Base-by-base conservation (phyloP, 2,888 invertebrate species). In the Nomada goodeniana region DNA sequence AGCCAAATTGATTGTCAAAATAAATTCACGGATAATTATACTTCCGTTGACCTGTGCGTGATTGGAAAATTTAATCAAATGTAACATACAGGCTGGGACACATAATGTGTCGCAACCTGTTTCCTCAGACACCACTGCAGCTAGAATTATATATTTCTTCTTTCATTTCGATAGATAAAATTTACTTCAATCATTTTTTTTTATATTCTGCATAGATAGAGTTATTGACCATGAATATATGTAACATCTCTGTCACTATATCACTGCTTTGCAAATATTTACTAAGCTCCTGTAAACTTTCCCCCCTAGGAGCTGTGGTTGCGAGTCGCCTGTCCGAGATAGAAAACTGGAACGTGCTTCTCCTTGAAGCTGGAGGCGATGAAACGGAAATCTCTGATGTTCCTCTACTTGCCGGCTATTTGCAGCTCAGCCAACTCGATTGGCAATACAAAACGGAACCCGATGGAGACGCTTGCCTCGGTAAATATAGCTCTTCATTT, bases 401-500 rank as follows among this genome's bases (percentile, higher is more conserved):
- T 1, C 98, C 98, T 0, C 94, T 98, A 3, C 95, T 98, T 91
- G 98, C 98, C 0, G 98, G 97, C 0, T 98, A 98, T 91, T 94
- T 98, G 72, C 98, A 98, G 93, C 95, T 98, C 13, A 98, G 97
- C 83, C 96, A 97, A 91, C 94, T 98, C 70, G 98, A 98, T 93
- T 98, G 98, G 98, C 96, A 97, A 91, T 98, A 98, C 93, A 98
- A 98, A 94, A 98, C 98, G 1, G 98, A 98, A 92, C 98, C 98
- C 0, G 97, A 97, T 89, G 96, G 96, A 59, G 96, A 96, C 7
- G 95, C 96, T 20, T 98, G 98, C 92, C 94, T 98, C 91, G 98
- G 98, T 97, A 94, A 80, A 29, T n/a, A 47, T 0, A n/a, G 2
- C 2, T 9, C 50, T 26, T 3, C 36, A 4, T 13, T 15, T 11